These are phyloP conservation scores for Pterophyllum scalare DNA, from an alignment of 2,113 vertebrate species.

Conservation along the genomic window DNA sequence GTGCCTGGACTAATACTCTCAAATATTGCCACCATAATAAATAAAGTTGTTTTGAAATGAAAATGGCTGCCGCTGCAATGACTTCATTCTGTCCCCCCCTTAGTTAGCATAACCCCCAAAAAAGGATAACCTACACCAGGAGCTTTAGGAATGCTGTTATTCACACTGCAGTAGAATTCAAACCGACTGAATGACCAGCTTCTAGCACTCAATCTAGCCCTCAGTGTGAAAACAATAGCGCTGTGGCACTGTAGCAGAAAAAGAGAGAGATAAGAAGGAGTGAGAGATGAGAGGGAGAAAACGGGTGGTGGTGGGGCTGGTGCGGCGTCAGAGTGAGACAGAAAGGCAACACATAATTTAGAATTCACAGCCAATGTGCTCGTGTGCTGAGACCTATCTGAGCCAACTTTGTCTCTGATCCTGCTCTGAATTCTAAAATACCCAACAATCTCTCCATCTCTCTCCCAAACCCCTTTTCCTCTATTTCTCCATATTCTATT, in stretches of 20 bases:
- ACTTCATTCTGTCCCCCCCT: background rate
- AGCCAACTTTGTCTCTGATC: conserved; percentile 69
- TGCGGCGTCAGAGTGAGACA: conserved; percentile 34
- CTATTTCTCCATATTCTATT: background rate
- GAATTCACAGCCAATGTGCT: conserved; percentile 67
- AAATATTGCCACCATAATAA: background rate
- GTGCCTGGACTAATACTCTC: background rate
- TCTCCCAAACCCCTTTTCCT: background rate
- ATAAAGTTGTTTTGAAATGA: background rate
- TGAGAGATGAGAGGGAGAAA: conserved; percentile 31
- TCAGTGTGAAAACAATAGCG: conserved; percentile 49
- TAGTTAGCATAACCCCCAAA: background rate
- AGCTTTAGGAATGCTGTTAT: background rate
- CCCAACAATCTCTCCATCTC: conserved; percentile 25
- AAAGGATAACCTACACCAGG: background rate
- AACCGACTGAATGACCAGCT: conserved; percentile 9
- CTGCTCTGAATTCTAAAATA: conserved; percentile 71
- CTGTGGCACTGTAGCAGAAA: conserved; percentile 38
- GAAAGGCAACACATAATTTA: conserved; percentile 61
- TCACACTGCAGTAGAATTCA: conserved; percentile 25
- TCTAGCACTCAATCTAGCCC: conserved; percentile 22
- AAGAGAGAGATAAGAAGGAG: conserved; percentile 34
- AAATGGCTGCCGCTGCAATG: background rate
- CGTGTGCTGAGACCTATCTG: conserved; percentile 61
- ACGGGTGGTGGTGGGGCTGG: conserved; percentile 10